Evolutionary conservation across 2,113 vertebrate genomes (phyloP).

Genomic region (Ahaetulla prasina): DNA sequence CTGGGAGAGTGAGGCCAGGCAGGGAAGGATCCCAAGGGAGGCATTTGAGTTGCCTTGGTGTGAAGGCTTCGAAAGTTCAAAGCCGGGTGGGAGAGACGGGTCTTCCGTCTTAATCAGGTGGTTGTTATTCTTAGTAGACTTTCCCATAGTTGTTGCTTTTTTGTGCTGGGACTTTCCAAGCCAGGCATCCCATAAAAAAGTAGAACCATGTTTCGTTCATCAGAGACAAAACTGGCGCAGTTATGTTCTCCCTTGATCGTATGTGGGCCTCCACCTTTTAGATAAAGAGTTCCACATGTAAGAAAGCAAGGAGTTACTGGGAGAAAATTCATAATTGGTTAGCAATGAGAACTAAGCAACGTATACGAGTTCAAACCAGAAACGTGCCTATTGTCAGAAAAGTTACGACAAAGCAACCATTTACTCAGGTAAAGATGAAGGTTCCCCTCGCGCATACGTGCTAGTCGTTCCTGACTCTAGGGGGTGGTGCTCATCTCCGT

Average conservation of each 20-base stretch:
- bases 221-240: neutral
- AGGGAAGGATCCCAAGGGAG: neutral
- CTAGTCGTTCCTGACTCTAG: no score
- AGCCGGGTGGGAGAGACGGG: neutral
- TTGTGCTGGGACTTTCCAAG: rapidly evolving
- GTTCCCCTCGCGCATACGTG: no score
- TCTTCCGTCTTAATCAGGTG: neutral
- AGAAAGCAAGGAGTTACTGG: no score
- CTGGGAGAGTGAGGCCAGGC: rapidly evolving
- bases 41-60: neutral
- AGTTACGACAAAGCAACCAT: no score
- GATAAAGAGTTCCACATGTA: no score
- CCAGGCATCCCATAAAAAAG: neutral
- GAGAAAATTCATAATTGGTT: no score
- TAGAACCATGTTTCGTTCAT: neutral
- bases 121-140: neutral
- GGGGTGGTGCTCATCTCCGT: no score
- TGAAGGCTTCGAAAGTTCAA: neutral
- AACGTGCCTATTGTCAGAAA: no score
- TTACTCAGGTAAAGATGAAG: no score
- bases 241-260: neutral
- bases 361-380: no score
- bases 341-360: no score
- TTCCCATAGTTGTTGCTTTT: neutral
- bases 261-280: neutral